Conservation (phyloP, 1,140 invertebrate species). For the Drosophila burlai region DNA sequence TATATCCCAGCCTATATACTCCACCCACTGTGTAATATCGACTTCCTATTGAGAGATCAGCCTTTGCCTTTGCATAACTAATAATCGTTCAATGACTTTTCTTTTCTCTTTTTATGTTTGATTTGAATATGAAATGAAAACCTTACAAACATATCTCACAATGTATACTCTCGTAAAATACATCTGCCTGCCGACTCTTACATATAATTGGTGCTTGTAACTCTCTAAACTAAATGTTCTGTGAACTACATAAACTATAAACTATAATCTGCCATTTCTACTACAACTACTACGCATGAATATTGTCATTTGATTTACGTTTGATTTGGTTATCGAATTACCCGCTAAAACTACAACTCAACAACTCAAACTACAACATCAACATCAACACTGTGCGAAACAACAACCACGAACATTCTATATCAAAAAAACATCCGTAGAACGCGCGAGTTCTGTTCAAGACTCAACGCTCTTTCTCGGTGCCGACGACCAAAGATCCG, state of each 20-base stretch:
- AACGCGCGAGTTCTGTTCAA: constrained; percentile 93
- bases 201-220: constrained; percentile 82
- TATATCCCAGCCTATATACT: constrained; percentile 44
- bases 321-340: constrained; percentile 58
- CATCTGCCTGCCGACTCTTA: constrained; percentile 78
- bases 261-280: constrained; percentile 30
- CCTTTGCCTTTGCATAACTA: constrained; percentile 75
- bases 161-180: constrained; percentile 65
- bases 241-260: constrained; percentile 9
- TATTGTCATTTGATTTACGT: constrained; percentile 62
- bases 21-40: constrained; percentile 56
- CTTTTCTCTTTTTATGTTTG: constrained; percentile 81
- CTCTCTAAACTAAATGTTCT: constrained; percentile 49
- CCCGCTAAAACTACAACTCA: constrained; percentile 50
- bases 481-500: constrained; percentile 92
- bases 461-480: constrained; percentile 95
- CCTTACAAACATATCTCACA: constrained; percentile 70
- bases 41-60: constrained; percentile 67
- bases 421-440: constrained; percentile 57
- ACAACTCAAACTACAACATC: constrained; percentile 30
- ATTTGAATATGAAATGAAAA: constrained; percentile 50
- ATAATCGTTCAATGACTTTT: constrained; percentile 79
- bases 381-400: constrained; percentile 49
- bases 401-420: constrained; percentile 26
- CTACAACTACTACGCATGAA: constrained; percentile 70